Base-by-base conservation (phyloP, 2,113 vertebrate genomes). In the Chaenocephalus aceratus region DNA sequence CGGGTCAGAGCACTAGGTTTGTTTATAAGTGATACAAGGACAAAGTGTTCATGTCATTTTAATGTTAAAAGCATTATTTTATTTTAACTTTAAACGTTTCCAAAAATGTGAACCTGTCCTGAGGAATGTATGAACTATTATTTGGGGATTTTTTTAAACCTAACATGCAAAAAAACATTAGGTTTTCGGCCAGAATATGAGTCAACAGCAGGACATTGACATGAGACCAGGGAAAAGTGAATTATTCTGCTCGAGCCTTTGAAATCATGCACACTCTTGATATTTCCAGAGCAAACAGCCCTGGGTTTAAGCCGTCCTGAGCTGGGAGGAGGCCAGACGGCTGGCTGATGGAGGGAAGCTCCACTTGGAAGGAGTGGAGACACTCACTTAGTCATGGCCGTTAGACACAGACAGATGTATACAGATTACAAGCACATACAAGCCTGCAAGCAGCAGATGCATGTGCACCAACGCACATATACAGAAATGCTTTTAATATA, bases 381-480 rank as follows among this genome's bases (percentile, higher is more conserved):
- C 75, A 34, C 54, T 67, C 70, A 79, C 72, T 87, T 82, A 85
- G 88, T 84, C 86, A 80, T 79, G 74, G 79, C 60, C 30, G 57
- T 75, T 71, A 63, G 76, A 90, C 48, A 26, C 68, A 77, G 67
- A 86, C 59, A 5, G 85, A 92, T 89, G 85, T 77, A 84, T 45
- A 75, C 56, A 79, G 87, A 90, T 85, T 89, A 88, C n/a, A 56
- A 58, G 67, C 61, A 56, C 61, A 63, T 67, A 74, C 80, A 64
- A n/a, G 73, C 62, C 30, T 72, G 67, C 15, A 62, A 21, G 13
- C 58, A 80, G 21, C 82, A 36, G 18, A 66, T 34, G 9, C 23
- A 30, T 69, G 51, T 54, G 77, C 52, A 59, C 23, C 48, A 21
- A 63, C 12, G 49, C 56, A 61, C 56, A 72, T 41, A 6, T 66